Conservation (phyloP, 2,113 vertebrate genomes). For the Scytalopus superciliaris region DNA sequence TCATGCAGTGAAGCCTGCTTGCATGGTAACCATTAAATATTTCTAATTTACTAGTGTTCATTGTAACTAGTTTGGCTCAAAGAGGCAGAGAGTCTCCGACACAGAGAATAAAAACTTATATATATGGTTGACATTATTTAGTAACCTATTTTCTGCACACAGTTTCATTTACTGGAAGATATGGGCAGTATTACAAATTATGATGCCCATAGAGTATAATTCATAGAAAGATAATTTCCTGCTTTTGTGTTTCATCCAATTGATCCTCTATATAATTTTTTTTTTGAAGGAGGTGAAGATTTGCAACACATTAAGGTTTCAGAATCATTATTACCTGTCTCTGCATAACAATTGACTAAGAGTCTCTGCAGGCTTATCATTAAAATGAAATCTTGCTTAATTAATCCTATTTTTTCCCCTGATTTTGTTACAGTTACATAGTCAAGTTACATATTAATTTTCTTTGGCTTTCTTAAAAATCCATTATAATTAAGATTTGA, state of each 20-base stretch:
- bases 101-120: not conserved
- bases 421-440: not conserved
- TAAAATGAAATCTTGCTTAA: not conserved
- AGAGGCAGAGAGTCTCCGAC: not conserved
- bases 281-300: not conserved
- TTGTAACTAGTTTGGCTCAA: not conserved
- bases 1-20: not conserved
- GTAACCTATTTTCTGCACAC: not conserved
- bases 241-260: not conserved
- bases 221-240: constrained; percentile 6
- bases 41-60: constrained; percentile 4
- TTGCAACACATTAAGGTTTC: not conserved
- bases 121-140: constrained; percentile 13
- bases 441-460: not conserved
- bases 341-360: not conserved
- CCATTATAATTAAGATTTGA: not conserved
- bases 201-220: not conserved
- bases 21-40: not conserved
- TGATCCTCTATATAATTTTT: not conserved
- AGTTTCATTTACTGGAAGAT: constrained; percentile 32
- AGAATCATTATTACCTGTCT: not conserved
- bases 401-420: not conserved
- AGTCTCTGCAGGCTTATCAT: not conserved
- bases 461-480: not conserved
- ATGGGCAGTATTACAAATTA: constrained; percentile 3